Evolutionary conservation across 2,888 invertebrate species (phyloP).

Genomic region (Druceiella hillmani): DNA sequence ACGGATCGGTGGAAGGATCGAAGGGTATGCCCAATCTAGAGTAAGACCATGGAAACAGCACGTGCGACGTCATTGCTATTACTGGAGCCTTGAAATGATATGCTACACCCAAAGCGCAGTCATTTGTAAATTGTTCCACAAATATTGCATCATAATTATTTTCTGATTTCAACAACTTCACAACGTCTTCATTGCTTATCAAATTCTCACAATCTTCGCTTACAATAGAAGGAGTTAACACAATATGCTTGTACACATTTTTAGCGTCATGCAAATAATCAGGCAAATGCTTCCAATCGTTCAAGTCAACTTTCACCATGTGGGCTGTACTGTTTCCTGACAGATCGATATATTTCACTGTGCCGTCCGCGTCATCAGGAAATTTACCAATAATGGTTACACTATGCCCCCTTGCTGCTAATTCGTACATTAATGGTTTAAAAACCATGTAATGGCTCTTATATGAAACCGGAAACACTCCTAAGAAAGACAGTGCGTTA

Average conservation of each 20-base stretch:
- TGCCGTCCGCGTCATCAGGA: conserved; percentile 38
- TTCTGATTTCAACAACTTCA: conserved; percentile 27
- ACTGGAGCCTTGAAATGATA: conserved; percentile 41
- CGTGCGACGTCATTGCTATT: conserved; percentile 49
- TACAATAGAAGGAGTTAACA: conserved; percentile 12
- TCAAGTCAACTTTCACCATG: conserved; percentile 19
- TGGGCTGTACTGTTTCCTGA: conserved; percentile 19
- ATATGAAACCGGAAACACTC: conserved; percentile 52
- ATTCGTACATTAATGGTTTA: conserved; percentile 48
- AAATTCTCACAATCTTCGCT: conserved; percentile 31
- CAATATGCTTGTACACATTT: conserved; percentile 29
- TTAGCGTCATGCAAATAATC: conserved; percentile 20
- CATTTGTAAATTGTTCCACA: conserved; percentile 43
- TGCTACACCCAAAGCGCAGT: conserved; percentile 39
- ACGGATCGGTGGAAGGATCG: conserved; percentile 44
- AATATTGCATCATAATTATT: conserved; percentile 41
- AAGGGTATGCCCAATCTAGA: conserved; percentile 43
- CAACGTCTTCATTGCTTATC: conserved; percentile 31
- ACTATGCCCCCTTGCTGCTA: conserved; percentile 54
- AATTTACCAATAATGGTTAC: conserved; percentile 59
- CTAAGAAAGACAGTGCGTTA: too few species aligned
- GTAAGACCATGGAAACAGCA: conserved; percentile 43
- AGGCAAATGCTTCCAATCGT: conserved; percentile 25
- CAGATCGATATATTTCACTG: conserved; percentile 52
- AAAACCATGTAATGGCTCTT: conserved; percentile 63